These are phyloP conservation scores for Pseudorectes ferrugineus DNA, from an alignment of 2,113 vertebrate genomes.

Conservation along the genomic window DNA sequence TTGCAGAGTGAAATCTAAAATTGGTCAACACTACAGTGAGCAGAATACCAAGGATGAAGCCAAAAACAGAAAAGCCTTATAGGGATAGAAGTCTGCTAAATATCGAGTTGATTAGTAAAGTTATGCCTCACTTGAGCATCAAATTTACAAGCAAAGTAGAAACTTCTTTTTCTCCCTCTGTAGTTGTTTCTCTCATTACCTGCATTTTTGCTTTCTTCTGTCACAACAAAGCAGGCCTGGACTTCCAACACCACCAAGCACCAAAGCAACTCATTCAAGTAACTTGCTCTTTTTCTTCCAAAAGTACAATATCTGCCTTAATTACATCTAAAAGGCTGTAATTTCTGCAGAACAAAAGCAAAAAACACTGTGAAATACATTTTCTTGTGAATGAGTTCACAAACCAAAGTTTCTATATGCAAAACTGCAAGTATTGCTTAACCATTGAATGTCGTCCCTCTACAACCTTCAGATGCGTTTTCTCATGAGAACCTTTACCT, in stretches of 20 bases:
- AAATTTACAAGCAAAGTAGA: not conserved
- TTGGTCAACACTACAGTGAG: not conserved
- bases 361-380: not conserved
- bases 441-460: rapidly evolving
- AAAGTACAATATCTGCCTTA: not conserved
- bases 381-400: not conserved
- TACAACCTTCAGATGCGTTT: not conserved
- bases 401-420: rapidly evolving
- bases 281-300: not conserved
- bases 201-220: not conserved
- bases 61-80: not conserved
- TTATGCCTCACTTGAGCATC: not conserved
- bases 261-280: not conserved
- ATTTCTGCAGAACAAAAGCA: not conserved
- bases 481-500: not conserved
- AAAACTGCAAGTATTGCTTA: not conserved
- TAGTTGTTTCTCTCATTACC: not conserved
- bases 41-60: not conserved
- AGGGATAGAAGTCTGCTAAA: not conserved
- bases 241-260: not conserved
- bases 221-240: not conserved
- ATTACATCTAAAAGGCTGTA: not conserved
- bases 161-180: not conserved
- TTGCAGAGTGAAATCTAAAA: not conserved
- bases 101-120: not conserved